Base-by-base conservation (phyloP, 2,113 vertebrate species). In the crab-eating macaque (Macaca fascicularis) region DNA sequence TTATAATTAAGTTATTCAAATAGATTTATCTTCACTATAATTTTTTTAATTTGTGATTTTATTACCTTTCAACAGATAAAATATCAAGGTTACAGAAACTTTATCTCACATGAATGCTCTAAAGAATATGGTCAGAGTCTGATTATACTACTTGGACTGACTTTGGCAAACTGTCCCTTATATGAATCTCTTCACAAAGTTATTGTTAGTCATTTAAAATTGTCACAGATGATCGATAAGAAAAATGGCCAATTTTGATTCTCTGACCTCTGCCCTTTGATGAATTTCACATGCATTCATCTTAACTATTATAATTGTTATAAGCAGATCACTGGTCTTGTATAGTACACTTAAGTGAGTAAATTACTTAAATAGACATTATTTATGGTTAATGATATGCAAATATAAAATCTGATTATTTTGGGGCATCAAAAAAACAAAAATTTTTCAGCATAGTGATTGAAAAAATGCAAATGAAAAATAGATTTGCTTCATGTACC, bases 401-500 rank as follows among this genome's bases (percentile, higher is more conserved):
- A 96, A 79, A 79, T 48, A 82, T 23, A 93, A 70, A 93, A 93
- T 94, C 64, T 97, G 69, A 89, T 85, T 88, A 50, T 95, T 80
- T 96, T 38, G 25, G 8, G 72, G 35, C 38, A 80, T 88, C 45
- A 95, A 95, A 96, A 97, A 97, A 96, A 95, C 86, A 70, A 96
- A 98, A 92, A 1, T 45, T 12, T 48, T 97, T 94, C 43, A 97
- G 55, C 88, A 85, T n/a, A 69, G 67, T 79, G 40, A 89, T 50
- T 52, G 50, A 96, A 95, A 96, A 55, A 93, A 91, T 91, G 38
- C 61, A 97, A 97, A 97, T 94, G 23, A 96, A 95, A 97, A 97
- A 93, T 81, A 89, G 30, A 80, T 90, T 89, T 40, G 32, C 89
- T 76, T 96, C 91, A 97, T 96, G 92, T 23, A 95, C 43, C 7